A percentile compares a stretch with the other conserved stretches of the same genome.
phyloP scores from a whole-genome alignment of 2,888 invertebrate genomes.

The Zaprionus bogoriensis region DNA sequence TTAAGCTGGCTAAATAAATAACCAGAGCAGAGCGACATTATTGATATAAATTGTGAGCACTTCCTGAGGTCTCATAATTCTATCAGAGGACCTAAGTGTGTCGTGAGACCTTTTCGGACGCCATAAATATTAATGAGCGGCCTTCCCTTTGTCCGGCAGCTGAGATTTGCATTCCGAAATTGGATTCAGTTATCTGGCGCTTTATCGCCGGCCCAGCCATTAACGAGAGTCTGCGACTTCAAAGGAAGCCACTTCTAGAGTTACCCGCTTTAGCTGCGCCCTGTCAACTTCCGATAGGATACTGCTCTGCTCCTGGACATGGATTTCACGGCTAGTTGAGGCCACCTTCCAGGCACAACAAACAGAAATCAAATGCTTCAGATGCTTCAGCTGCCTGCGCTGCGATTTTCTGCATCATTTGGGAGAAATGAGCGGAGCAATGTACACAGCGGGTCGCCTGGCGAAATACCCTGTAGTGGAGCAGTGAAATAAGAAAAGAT shows the following conservation, averaged over 20 bases:
- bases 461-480: slow-evolving; percentile 27
- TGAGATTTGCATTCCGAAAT: slow-evolving; percentile 72
- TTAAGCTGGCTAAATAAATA: slow-evolving; percentile 60
- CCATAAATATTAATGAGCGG: slow-evolving; percentile 51
- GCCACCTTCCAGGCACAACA: slow-evolving; percentile 56
- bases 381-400: slow-evolving; percentile 26
- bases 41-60: slow-evolving; percentile 72
- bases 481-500: too few relatives aligned
- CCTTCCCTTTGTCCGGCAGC: slow-evolving; percentile 48
- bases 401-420: slow-evolving; percentile 74
- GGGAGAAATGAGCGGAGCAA: slow-evolving; percentile 17
- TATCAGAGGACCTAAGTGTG: slow-evolving; percentile 12
- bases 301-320: slow-evolving; percentile 57
- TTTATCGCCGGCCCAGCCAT: slow-evolving; percentile 46
- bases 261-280: slow-evolving; percentile 46
- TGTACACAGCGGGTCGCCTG: not conserved
- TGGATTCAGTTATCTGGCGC: slow-evolving; percentile 61
- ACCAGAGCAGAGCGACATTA: slow-evolving; percentile 58
- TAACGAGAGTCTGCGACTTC: slow-evolving; percentile 30
- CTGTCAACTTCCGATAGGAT: slow-evolving; percentile 72
- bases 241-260: slow-evolving; percentile 65
- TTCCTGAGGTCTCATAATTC: slow-evolving; percentile 47
- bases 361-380: slow-evolving; percentile 73
- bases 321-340: slow-evolving; percentile 62
- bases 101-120: slow-evolving; percentile 37